Base-by-base conservation (phyloP, 2,113 vertebrate species). In the Sylvietta virens region DNA sequence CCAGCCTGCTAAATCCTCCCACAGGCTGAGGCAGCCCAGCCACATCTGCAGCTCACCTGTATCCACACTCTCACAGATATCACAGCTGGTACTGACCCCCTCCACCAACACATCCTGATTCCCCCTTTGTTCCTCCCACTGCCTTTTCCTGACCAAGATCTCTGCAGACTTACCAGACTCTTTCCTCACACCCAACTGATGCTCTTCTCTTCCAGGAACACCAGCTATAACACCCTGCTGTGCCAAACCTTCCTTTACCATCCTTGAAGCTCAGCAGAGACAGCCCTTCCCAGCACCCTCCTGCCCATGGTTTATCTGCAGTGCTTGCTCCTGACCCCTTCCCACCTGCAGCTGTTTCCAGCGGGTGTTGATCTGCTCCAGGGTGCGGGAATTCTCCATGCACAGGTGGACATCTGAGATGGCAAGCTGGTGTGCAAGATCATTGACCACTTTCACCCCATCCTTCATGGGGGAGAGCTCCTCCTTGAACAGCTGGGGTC, bases 321-420 rank as follows among this genome's bases (percentile, higher is more conserved):
- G 44, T 31, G 84, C 39, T 64, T 42, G 80, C n/a, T 33, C 30
- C 60, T 40, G 78, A 35, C 81, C 73, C 48, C 78, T 78, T 58
- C 95, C 82, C 98, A 99, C 99, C 99, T 99, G 99, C 64, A 99
- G 98, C 93, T 99, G 98, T 94, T 99, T 99, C 99, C 99, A 99
- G 67, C 98, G 98, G 24, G 94, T 98, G 96, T 99, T 99, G 96
- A 99, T 99, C 94, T 99, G 99, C 95, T 99, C 99, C 97, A 99
- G 98, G 71, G 97, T 95, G 2, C 98, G 98, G 28, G 99, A 99
- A 47, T 99, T 99, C 80, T 99, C 99, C 98, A 99, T 98, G 82
- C 99, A 99, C 88, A 99, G 97, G 86, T 99, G 99, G 33, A 99
- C 99, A 81, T 99, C 99, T 2, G 99, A 99, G 96, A 99, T 98